Base-by-base conservation (phyloP, 2,888 invertebrate species). In the Plagodis pulveraria region DNA sequence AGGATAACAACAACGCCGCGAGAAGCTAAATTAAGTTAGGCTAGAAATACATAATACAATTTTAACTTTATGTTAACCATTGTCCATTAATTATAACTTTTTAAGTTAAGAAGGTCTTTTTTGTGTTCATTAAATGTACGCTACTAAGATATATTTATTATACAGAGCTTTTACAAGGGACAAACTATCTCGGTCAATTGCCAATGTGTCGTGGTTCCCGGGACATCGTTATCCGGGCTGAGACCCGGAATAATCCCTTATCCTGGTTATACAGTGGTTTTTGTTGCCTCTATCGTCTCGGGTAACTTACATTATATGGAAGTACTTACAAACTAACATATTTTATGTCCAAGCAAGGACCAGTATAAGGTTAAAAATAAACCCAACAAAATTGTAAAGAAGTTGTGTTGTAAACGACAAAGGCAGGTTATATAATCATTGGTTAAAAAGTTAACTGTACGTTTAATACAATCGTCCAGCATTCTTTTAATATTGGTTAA, bases 161-260 rank as follows among this genome's bases (percentile, higher is more conserved):
- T 42, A 34, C 42, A 40, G 48, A 51, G 47, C 51, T 51, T 81
- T 78, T 78, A 80, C 78, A 78, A 82, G 67, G 69, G 64, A 66
- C 74, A 70, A 73, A 59, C 44, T 47, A 38, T 45, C 70, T 71
- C 70, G 65, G 70, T 72, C 80, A 78, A 82, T 81, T 79, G 78
- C 72, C 77, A 80, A 33, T 35, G 55, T 60, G 45, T 50, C 49
- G 52, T 44, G 79, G 79, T 73, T 77, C 73, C 72, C 70, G 62
- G 66, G 72, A 70, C 65, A 68, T 57, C 67, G 67, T 69, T 71
- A 69, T 67, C 63, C 69, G 67, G 64, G 67, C 71, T 72, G 66
- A 75, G 70, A 72, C 70, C 74, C 71, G 57, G 59, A 69, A 63
- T 83, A 84, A 81, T 82, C 80, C 75, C 58, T 40, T 9, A 5